phyloP scores from a whole-genome alignment of 1,140 invertebrate species.

The Phortica variegata region DNA sequence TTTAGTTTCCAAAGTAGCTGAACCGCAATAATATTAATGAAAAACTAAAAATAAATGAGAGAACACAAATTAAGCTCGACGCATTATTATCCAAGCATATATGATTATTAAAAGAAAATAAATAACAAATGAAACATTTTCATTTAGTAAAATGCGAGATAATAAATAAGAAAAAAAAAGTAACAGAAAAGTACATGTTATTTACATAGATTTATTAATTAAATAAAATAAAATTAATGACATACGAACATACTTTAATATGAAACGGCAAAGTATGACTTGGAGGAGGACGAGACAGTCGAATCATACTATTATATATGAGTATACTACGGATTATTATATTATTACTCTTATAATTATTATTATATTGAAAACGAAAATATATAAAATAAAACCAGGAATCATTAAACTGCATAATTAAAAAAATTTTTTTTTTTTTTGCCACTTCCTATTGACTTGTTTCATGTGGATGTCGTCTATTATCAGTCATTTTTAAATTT shows the following conservation, averaged over 20 bases:
- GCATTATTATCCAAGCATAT: no score
- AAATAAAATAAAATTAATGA: conserved; percentile 41
- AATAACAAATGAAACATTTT: conserved; percentile 23
- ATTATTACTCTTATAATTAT: conserved; percentile 53
- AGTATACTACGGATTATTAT: conserved; percentile 42
- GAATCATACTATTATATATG: conserved; percentile 36
- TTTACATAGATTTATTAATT: conserved; percentile 53
- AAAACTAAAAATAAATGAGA: no score
- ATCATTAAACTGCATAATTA: conserved; percentile 51
- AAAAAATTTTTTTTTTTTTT: no score
- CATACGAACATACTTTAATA: conserved; percentile 41
- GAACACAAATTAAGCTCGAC: no score
- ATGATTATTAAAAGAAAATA: conserved; percentile 42
- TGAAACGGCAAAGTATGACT: conserved; percentile 34
- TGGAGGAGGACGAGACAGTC: no score
- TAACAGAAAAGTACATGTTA: conserved; percentile 16
- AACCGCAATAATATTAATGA: no score
- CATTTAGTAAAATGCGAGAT: conserved; percentile 26
- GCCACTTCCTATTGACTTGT: no score
- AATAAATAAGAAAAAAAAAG: conserved; percentile 17
- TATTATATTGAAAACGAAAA: conserved; percentile 51
- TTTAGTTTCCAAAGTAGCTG: no score
- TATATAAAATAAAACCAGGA: conserved; percentile 40
- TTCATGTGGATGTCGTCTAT: no score
- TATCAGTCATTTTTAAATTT: no score